These are phyloP conservation scores for Leptodactylus fuscus DNA, from an alignment of 2,113 vertebrate genomes.

Conservation along the genomic window DNA sequence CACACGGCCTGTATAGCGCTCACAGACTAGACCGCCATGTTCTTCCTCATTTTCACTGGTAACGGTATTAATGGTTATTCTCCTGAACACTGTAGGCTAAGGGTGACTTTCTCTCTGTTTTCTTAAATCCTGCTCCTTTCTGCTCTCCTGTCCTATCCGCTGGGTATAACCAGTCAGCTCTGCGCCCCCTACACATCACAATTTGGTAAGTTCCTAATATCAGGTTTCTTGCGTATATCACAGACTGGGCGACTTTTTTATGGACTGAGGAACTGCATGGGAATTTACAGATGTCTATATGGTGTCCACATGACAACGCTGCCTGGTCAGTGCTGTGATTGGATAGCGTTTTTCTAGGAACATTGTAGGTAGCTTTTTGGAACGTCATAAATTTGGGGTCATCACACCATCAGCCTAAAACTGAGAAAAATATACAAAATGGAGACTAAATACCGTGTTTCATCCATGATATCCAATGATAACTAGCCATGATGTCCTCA, in stretches of 20 bases:
- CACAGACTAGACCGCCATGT: neutral
- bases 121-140: slow-evolving; percentile 41
- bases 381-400: too few species aligned
- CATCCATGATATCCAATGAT: too few species aligned
- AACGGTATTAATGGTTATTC: neutral
- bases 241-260: neutral
- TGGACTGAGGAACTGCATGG: too few species aligned
- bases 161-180: slow-evolving; percentile 60
- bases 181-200: slow-evolving; percentile 49
- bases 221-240: neutral
- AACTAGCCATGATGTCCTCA: too few species aligned
- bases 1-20: neutral
- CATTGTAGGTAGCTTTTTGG: too few species aligned
- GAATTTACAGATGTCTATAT: too few species aligned
- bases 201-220: slow-evolving; percentile 44
- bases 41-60: neutral
- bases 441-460: too few species aligned
- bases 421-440: too few species aligned
- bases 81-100: neutral
- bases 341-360: too few species aligned
- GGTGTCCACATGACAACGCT: too few species aligned
- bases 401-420: too few species aligned
- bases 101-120: slow-evolving; percentile 24
- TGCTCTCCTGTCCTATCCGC: slow-evolving; percentile 41
- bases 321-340: too few species aligned